Evolutionary conservation across 2,888 invertebrate genomes (phyloP), one percentile per base, ranked within the genome.

Genomic region (Conchocele bisecta): DNA sequence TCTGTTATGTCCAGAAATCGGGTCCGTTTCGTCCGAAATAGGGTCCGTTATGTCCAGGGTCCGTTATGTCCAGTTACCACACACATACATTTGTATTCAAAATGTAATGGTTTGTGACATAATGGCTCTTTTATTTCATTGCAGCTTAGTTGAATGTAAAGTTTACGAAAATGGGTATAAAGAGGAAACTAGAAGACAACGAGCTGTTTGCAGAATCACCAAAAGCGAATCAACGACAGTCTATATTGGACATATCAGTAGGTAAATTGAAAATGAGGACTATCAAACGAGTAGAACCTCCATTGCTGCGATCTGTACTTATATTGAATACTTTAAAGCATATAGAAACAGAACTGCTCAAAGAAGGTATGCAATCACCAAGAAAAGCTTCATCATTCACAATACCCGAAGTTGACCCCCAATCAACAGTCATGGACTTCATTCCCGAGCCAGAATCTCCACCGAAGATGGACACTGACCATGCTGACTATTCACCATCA

Each of bases 171-270:
- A 83, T 83, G 83, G 83, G 83, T 57, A 59, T 81, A 37, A 81
- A 81, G 54, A 75, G 79, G 24, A 83, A 83, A 56, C 57, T 79
- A 24, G 81, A 82, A 46, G 69, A 79, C 20, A 63, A 73, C n/a
- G 79, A 77, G 28, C 53, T 51, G 35, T 64, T 63, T 13, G 29
- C 22, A 29, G 60, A 60, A 15, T 66, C 35, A 41, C 56, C 65
- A 33, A 37, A 64, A 20, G 71, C 66, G 37, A 61, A 46, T 63
- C 82, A 82, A 69, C 94, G 97, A 64, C 94, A 96, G 88, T 96
- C 96, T 87, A 96, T 97, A 89, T 94, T 97, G 91, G 96, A 97
- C 91, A 94, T 97, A 81, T 97, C 97, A 81, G 96, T 97, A 94
- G 95, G 95, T 91, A 98, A 98, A 92, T 93, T 98, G 81, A 96